These are phyloP conservation scores for Torymus tubicola DNA, from an alignment of 2,888 invertebrate genomes.

Conservation along the genomic window DNA sequence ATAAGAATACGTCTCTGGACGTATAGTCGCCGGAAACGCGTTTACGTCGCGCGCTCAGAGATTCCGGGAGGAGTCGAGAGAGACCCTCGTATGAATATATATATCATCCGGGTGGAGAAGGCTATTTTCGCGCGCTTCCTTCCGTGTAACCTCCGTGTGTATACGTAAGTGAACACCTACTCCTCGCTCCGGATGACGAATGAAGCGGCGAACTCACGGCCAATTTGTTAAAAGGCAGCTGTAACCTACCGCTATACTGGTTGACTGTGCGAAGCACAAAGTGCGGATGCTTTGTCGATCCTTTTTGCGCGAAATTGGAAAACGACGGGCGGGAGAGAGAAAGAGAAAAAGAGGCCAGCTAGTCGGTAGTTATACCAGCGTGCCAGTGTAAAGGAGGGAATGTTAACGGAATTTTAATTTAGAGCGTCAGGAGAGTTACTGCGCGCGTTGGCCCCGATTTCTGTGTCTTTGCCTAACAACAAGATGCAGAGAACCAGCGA, in stretches of 20 bases:
- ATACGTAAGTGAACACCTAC: background rate
- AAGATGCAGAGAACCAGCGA: no score
- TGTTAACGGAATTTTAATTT: constrained; percentile 47
- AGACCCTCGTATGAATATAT: constrained; percentile 21
- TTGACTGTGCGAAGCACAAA: no score
- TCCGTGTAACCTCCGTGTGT: constrained; percentile 8
- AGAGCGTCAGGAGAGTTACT: background rate
- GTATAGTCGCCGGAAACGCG: constrained; percentile 6
- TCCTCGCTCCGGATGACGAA: constrained; percentile 13
- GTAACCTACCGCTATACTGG: no score
- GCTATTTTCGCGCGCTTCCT: constrained; percentile 39
- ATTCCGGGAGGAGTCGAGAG: background rate
- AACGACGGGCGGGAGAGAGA: background rate
- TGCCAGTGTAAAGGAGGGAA: constrained; percentile 1
- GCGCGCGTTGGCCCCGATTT: no score
- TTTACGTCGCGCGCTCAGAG: constrained; percentile 12
- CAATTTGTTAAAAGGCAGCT: constrained; percentile 15
- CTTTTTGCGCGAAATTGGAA: constrained; percentile 35
- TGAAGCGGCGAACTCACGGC: background rate
- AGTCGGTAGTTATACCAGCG: no score
- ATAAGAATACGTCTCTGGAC: constrained; percentile 34
- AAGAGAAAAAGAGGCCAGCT: no score
- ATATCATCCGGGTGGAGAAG: constrained; percentile 17
- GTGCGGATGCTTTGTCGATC: background rate
- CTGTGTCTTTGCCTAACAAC: no score